phyloP scores from a whole-genome alignment of 2,888 invertebrate genomes.

The Macrosoma leucophasiata region DNA sequence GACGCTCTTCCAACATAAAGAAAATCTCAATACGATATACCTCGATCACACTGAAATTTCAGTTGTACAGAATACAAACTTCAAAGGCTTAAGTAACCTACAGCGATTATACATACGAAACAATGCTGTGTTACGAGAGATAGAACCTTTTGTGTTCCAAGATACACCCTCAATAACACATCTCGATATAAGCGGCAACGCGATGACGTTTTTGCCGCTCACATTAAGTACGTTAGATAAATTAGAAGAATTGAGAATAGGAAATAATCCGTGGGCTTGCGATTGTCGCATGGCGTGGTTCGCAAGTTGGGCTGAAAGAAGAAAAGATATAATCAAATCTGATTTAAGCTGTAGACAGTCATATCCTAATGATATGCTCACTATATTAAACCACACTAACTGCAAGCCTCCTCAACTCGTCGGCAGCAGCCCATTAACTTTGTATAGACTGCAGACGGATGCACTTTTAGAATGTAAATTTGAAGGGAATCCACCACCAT shows the following conservation, averaged over 20 bases:
- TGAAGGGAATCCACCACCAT: constrained; percentile 84
- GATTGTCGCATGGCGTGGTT: constrained; percentile 92
- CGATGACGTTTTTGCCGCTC: constrained; percentile 81
- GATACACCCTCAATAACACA: constrained; percentile 77
- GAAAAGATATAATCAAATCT: constrained; percentile 68
- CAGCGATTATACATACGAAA: constrained; percentile 76
- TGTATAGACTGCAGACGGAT: constrained; percentile 78
- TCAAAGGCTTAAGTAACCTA: constrained; percentile 78
- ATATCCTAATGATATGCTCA: constrained; percentile 82
- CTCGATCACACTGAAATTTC: constrained; percentile 81
- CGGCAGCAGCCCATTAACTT: constrained; percentile 76
- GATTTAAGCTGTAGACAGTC: constrained; percentile 80
- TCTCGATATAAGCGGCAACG: constrained; percentile 83
- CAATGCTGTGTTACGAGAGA: constrained; percentile 76
- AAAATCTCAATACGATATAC: constrained; percentile 74
- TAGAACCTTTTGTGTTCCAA: constrained; percentile 78
- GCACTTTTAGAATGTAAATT: constrained; percentile 86
- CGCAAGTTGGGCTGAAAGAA: constrained; percentile 65
- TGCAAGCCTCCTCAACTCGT: constrained; percentile 80
- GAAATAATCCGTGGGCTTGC: constrained; percentile 88
- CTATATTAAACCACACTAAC: constrained; percentile 81
- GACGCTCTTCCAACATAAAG: constrained; percentile 79
- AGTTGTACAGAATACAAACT: constrained; percentile 78
- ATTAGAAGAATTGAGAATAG: constrained; percentile 79
- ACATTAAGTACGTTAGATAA: constrained; percentile 79